Conservation (phyloP, 2,888 invertebrate genomes). For the Pocota personata region DNA sequence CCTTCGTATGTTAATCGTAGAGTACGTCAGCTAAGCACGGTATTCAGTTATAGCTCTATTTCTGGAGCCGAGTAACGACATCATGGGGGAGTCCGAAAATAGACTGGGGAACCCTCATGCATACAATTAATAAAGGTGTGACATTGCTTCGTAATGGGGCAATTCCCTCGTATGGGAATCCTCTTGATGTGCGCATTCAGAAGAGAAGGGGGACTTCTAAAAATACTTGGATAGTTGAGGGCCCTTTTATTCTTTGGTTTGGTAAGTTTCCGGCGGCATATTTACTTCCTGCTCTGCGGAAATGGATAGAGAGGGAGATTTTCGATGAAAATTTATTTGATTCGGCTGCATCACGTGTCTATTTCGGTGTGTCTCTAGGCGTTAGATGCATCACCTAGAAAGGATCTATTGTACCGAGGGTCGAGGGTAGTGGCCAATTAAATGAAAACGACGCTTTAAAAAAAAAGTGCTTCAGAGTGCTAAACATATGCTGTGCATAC, state of each 20-base stretch:
- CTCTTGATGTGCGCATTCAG: constrained; percentile 27
- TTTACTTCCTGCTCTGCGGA: constrained; percentile 66
- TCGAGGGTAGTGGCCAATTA: constrained; percentile 59
- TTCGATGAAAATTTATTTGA: constrained; percentile 66
- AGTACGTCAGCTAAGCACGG: constrained; percentile 66
- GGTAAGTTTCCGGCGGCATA: constrained; percentile 70
- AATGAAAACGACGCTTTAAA: constrained; percentile 17
- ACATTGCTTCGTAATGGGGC: constrained; percentile 77
- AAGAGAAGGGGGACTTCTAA: constrained; percentile 50
- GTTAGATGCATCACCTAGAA: constrained; percentile 44
- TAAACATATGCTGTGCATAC: constrained; percentile 55
- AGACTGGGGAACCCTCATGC: constrained; percentile 71
- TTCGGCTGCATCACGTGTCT: constrained; percentile 61
- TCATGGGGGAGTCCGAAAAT: constrained; percentile 70
- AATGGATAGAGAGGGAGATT: constrained; percentile 35
- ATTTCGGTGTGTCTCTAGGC: constrained; percentile 46
- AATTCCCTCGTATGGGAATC: constrained; percentile 66
- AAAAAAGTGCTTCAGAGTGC: constrained; percentile 44
- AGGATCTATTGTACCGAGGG: constrained; percentile 35
- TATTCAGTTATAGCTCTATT: constrained; percentile 45
- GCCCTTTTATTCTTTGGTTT: constrained; percentile 67
- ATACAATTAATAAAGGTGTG: constrained; percentile 81
- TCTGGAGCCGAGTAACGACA: constrained; percentile 35
- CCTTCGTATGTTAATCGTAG: constrained; percentile 56
- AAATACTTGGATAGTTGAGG: constrained; percentile 54